These are phyloP conservation scores for Leptothorax acervorum DNA, from an alignment of 2,888 invertebrate genomes.

Conservation along the genomic window DNA sequence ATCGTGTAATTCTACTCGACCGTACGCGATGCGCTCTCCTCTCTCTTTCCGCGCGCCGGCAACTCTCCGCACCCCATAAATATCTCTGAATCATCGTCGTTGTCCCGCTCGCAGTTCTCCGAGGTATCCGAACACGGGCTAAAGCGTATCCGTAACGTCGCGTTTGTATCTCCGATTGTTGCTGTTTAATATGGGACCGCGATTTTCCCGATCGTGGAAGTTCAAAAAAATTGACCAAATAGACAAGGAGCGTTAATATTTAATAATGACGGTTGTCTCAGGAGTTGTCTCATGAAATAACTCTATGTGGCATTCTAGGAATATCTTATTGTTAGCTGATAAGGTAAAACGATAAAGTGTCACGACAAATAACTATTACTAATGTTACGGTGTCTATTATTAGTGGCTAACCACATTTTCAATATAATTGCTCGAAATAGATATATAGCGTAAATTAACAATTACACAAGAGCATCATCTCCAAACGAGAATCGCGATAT, in stretches of 20 bases:
- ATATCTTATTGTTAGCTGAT: neutral
- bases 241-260: conserved; percentile 11
- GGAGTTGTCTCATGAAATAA: conserved; percentile 25
- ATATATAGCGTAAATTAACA: neutral
- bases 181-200: conserved; percentile 24
- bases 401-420: neutral
- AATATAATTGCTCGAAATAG: neutral
- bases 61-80: conserved; percentile 81
- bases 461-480: neutral
- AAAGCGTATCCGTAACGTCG: conserved; percentile 56
- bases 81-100: conserved; percentile 82
- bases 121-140: conserved; percentile 63
- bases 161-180: conserved; percentile 21
- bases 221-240: conserved; percentile 16
- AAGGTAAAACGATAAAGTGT: neutral
- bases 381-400: neutral
- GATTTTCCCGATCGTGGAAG: conserved; percentile 14
- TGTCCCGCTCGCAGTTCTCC: conserved; percentile 66
- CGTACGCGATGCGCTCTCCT: conserved; percentile 69
- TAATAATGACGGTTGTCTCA: neutral
- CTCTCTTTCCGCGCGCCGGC: conserved; percentile 71
- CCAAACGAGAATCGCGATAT: conserved; percentile 5
- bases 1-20: conserved; percentile 82
- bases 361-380: neutral
- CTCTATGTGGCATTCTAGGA: neutral